Evolutionary conservation across 2,113 vertebrate genomes (phyloP), one percentile per base, ranked within the genome.

Genomic region (Natator depressus): DNA sequence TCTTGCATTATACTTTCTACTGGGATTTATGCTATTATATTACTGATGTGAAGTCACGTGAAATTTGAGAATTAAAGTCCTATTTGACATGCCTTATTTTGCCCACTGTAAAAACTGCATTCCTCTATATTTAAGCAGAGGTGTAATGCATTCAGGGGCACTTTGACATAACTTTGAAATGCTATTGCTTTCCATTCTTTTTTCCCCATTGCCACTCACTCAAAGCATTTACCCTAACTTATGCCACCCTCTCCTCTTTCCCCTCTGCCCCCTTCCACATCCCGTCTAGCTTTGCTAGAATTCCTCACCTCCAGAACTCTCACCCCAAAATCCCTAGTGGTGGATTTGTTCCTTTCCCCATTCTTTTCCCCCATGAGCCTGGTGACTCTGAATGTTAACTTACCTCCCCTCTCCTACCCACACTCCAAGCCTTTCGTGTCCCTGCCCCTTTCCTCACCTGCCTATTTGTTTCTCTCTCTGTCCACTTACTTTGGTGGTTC

Each of bases 61-160:
- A 91, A 95, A 82, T 31, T 91, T 0, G 49, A 91, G 69, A 89
- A 47, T 82, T 27, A 82, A 53, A 85, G 14, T 80, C 35, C 35
- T 87, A 85, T 51, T 84, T 92, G 80, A 80, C 89, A 62, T 0
- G 1, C 69, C 89, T 90, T 91, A 29, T 83, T n/a, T 92, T 90
- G 88, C 29, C 82, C n/a, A n/a, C 29, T 80, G 76, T 89, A 91
- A 93, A 92, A 57, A 19, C 29, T 78, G 35, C 50, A 49, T 91
- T 89, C 91, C 54, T 85, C 24, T 95, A 20, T 17, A 38, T 82
- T 83, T 92, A 95, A 72, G 89, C 85, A 91, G 50, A 24, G n/a
- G 19, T 81, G 31, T 91, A 89, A 94, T 13, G 0, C 82, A 80
- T 79, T 83, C 27, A 79, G 47, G 91, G 81, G 50, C 80, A 89